Evolutionary conservation across 2,888 invertebrate species (phyloP).

Genomic region (Elaeidobius kamerunicus): DNA sequence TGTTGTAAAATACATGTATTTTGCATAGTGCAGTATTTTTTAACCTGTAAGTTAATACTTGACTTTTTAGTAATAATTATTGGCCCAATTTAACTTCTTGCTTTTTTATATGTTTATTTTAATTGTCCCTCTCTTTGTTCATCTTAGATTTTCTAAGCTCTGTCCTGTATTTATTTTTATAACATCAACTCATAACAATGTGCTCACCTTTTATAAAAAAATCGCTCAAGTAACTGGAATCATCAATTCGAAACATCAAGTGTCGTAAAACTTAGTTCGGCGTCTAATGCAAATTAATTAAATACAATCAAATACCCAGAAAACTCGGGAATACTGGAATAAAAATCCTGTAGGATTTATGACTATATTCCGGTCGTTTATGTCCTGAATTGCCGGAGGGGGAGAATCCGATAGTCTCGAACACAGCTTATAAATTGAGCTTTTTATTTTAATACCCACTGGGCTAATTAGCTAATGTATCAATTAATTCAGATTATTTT

Average conservation of each 20-base stretch:
- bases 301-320: neutral
- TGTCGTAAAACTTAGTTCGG: neutral
- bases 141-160: too few relatives aligned
- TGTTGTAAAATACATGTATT: too few relatives aligned
- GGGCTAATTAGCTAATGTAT: neutral
- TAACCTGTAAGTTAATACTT: too few relatives aligned
- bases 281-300: neutral
- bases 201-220: too few relatives aligned
- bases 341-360: neutral
- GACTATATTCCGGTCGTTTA: neutral
- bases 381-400: neutral
- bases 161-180: too few relatives aligned
- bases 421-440: neutral
- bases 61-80: too few relatives aligned
- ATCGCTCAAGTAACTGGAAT: too few relatives aligned
- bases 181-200: too few relatives aligned
- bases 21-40: too few relatives aligned
- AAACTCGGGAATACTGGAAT: neutral
- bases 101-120: too few relatives aligned
- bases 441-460: neutral
- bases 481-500: neutral
- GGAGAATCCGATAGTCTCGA: neutral
- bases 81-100: too few relatives aligned
- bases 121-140: too few relatives aligned
- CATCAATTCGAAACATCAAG: neutral